phyloP scores from a whole-genome alignment of 2,113 vertebrate species.

The Prunella fulvescens region DNA sequence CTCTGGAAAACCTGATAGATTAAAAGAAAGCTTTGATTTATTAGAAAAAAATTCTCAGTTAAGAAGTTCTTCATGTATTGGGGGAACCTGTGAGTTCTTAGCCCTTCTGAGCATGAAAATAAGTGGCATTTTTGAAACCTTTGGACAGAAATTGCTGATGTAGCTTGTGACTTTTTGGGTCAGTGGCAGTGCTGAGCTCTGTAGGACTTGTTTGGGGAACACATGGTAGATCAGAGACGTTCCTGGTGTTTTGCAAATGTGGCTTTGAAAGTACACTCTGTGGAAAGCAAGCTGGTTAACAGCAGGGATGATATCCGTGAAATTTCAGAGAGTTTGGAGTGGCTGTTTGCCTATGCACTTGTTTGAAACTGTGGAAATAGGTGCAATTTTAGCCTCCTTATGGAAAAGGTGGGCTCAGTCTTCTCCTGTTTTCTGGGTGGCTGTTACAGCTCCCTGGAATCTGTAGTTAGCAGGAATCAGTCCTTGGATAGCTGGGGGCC shows the following conservation, averaged over 20 bases:
- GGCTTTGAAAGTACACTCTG: not conserved
- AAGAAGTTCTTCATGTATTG: not conserved
- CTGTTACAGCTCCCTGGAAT: not conserved
- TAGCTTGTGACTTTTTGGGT: not conserved
- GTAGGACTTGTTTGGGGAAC: not conserved
- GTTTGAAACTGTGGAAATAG: not conserved
- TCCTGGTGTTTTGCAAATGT: not conserved
- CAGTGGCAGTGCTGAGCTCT: not conserved
- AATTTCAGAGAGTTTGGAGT: not conserved
- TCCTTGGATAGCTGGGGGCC: not conserved
- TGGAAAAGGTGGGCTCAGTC: not conserved
- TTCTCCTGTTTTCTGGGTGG: not conserved
- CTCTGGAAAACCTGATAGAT: not conserved
- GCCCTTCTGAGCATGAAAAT: not conserved
- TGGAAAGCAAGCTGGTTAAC: not conserved
- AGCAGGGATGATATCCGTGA: not conserved
- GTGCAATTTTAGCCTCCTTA: accelerated
- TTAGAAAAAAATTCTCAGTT: not conserved
- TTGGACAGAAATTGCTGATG: not conserved
- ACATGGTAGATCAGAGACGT: not conserved
- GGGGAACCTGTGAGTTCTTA: not conserved
- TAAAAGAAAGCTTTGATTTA: not conserved
- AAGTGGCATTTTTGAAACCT: not conserved
- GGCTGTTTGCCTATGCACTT: not conserved
- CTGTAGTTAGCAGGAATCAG: not conserved